Evolutionary conservation across 2,113 vertebrate species (phyloP), one percentile per base, ranked within the genome.

Genomic region (Apteryx mantelli): DNA sequence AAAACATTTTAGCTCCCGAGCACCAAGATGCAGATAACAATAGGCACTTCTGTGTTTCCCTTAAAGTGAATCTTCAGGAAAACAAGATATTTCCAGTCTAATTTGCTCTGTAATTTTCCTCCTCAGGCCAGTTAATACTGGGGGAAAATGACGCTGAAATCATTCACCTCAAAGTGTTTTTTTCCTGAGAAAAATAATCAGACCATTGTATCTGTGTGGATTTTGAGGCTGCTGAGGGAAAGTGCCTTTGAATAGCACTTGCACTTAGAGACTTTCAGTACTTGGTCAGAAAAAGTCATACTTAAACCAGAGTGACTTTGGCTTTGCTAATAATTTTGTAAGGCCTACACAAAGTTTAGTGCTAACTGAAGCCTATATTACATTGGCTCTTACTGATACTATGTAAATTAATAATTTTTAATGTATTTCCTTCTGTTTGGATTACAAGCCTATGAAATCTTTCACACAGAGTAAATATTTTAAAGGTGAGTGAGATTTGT

Each of bases 1-100:
- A 34, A 79, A 71, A n/a, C 10, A 20, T 15, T 34, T 86, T 11
- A 42, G 20, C 4, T 66, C 4, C 32, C 0, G 0, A 77, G 44
- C 15, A 46, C 14, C 40, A 11, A 7, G 10, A 25, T 85, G 7
- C 53, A 69, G 53, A 21, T 3, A 36, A 13, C 15, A 32, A 50
- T 7, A 28, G 36, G 13, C 1, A 1, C 16, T 46, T 75, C 50
- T 10, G 2, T 21, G 15, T 32, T 86, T 63, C 22, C n/a, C 50
- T 81, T 66, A 18, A 17, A 68, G 30, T 21, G 28, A 66, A 24
- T 44, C n/a, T 32, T 83, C 28, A 36, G 11, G 42, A 83, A 80
- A 60, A 16, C 13, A 60, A 32, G 14, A 11, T 70, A 0, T 0
- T 4, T 52, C 58, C 52, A 15, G 17, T 40, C 56, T n/a, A 30